Base-by-base conservation (phyloP, 2,113 vertebrate species). In the Callocephalon fimbriatum region DNA sequence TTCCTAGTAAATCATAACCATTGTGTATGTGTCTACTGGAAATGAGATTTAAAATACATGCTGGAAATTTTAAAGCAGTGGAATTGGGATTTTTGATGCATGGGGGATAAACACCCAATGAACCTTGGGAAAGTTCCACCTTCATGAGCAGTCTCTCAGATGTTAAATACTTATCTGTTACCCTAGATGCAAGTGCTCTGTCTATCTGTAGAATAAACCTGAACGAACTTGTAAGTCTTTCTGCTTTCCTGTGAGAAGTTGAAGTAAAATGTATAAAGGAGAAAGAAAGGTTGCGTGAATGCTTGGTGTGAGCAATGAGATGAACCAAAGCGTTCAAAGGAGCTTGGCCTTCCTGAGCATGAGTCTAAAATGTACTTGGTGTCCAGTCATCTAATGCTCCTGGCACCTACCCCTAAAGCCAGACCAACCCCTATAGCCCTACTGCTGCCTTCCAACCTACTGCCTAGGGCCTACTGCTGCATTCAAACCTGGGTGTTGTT, bases 301-400 rank as follows among this genome's bases (percentile, higher is more conserved):
- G 51, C 40, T 47, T 91, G 62, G 15, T 71, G 84, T 77, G 63
- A 82, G 16, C 50, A n/a, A 29, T 14, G 40, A 82, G 70, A 23
- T 86, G 47, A 88, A 75, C 6, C n/a, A 63, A 59, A 58, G 50
- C 9, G 20, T 84, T 53, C 23, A 65, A 87, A 67, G 50, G 40
- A 91, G 7, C 38, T 71, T 72, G 48, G 48, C 13, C 37, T 80
- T 94, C 31, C 44, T 53, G 44, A 65, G 2, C 4, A 4, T 18
- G 27, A 40, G 14, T 58, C 44, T 65, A 59, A 58, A 77, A 42
- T 0, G 0, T 26, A 27, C 44, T 29, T 35, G 32, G 44, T 37
- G 38, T 76, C 21, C 2, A 5, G 17, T 42, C 58, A 62, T 15
- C 12, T 32, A 35, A 50, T 0, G 0, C 4, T 6, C 35, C 4